phyloP scores from a whole-genome alignment of 2,113 vertebrate genomes.

The Sinosuthora webbiana region DNA sequence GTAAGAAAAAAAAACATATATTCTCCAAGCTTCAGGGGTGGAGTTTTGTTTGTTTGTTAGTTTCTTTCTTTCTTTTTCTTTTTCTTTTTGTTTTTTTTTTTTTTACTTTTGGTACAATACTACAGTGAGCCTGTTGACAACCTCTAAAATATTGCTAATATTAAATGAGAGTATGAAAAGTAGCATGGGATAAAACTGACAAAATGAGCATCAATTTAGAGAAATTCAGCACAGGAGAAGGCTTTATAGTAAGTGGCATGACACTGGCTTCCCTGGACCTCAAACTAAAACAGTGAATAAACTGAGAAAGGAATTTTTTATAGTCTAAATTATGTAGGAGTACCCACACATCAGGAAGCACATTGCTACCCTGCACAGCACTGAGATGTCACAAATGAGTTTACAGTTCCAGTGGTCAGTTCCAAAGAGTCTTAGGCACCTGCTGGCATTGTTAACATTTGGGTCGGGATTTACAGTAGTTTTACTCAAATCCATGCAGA shows the following conservation, averaged over 20 bases:
- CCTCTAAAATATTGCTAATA: background rate
- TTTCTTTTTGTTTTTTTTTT: too few relatives aligned
- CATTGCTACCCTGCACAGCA: background rate
- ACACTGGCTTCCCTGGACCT: background rate
- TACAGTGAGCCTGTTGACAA: background rate
- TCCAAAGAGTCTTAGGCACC: background rate
- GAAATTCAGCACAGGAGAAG: background rate
- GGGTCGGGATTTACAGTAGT: background rate
- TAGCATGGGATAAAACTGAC: background rate
- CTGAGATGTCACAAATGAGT: background rate
- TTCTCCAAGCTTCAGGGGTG: background rate
- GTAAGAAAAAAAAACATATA: background rate
- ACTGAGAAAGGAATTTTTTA: background rate
- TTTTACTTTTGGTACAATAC: background rate
- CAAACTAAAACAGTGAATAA: background rate
- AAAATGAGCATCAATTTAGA: background rate
- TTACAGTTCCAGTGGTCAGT: background rate
- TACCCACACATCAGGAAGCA: background rate
- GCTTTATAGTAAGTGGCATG: background rate
- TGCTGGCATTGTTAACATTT: background rate
- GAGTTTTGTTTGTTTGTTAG: too few relatives aligned
- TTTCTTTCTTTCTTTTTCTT: too few relatives aligned
- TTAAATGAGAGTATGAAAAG: background rate
- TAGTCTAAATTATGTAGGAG: background rate
- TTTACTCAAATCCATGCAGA: background rate